phyloP scores from a whole-genome alignment of 2,888 invertebrate species.

The Temnothorax ravouxi region DNA sequence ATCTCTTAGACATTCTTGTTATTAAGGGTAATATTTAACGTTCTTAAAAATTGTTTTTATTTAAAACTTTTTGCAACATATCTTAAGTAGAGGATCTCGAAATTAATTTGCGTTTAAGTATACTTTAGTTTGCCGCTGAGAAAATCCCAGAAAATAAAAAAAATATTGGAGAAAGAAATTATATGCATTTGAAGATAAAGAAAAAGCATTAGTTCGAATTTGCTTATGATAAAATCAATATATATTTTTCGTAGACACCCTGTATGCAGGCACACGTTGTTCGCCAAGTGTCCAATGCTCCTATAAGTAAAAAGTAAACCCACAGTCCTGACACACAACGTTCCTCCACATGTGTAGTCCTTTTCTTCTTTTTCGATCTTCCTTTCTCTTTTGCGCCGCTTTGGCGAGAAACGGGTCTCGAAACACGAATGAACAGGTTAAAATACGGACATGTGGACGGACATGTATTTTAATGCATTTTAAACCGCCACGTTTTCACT shows the following conservation, averaged over 20 bases:
- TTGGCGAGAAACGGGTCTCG: conserved; percentile 25
- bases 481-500: conserved; percentile 15
- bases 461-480: conserved; percentile 28
- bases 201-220: conserved; percentile 1
- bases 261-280: background rate
- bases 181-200: no score
- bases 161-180: background rate
- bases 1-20: background rate
- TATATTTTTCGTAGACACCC: conserved; percentile 14
- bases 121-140: background rate
- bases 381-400: background rate
- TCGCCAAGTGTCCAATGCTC: conserved; percentile 34
- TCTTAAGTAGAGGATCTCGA: background rate
- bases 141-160: background rate
- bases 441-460: conserved; percentile 5
- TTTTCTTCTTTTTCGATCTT: conserved; percentile 12
- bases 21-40: background rate
- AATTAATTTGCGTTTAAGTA: background rate
- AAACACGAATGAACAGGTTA: conserved; percentile 37
- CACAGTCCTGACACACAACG: conserved; percentile 42
- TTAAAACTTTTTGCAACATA: background rate
- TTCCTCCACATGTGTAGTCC: conserved; percentile 11
- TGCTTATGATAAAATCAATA: background rate
- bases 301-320: conserved; percentile 46
- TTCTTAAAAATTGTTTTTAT: background rate